Evolutionary conservation across 1,140 invertebrate species (phyloP).

Genomic region (Phthorimaea operculella): DNA sequence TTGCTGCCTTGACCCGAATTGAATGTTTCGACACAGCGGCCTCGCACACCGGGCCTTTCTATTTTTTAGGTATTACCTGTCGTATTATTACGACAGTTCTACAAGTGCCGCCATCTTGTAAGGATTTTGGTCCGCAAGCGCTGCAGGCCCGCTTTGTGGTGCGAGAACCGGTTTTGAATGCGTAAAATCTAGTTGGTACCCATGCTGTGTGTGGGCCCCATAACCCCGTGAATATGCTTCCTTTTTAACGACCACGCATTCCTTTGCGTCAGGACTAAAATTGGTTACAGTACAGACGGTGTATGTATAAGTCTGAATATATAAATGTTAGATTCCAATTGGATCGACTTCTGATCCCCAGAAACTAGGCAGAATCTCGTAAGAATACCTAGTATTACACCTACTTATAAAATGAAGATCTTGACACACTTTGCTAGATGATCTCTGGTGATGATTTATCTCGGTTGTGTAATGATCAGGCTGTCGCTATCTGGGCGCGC

Average conservation of each 20-base stretch:
- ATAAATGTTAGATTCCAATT: no score
- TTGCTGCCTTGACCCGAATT: constrained; percentile 66
- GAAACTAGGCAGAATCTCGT: background rate
- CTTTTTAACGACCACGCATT: no score
- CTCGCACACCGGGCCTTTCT: constrained; percentile 67
- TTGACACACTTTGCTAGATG: constrained; percentile 58
- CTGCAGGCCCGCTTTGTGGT: constrained; percentile 26
- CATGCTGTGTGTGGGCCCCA: no score
- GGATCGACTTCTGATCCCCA: no score
- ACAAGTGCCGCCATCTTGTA: constrained; percentile 51
- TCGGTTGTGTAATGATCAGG: constrained; percentile 54
- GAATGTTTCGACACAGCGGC: constrained; percentile 63
- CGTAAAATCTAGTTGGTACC: constrained; percentile 22
- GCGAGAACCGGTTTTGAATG: constrained; percentile 29
- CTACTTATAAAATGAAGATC: constrained; percentile 33
- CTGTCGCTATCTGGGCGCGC: constrained; percentile 44
- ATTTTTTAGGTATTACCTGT: constrained; percentile 68
- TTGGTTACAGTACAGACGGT: no score
- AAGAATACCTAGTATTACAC: no score
- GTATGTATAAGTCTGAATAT: no score
- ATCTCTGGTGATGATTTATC: constrained; percentile 59
- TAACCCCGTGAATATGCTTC: no score
- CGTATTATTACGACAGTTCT: constrained; percentile 63
- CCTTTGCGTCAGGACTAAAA: no score
- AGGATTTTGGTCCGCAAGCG: constrained; percentile 43